phyloP scores from a whole-genome alignment of 1,140 invertebrate species.

The Trissolcus basalis region DNA sequence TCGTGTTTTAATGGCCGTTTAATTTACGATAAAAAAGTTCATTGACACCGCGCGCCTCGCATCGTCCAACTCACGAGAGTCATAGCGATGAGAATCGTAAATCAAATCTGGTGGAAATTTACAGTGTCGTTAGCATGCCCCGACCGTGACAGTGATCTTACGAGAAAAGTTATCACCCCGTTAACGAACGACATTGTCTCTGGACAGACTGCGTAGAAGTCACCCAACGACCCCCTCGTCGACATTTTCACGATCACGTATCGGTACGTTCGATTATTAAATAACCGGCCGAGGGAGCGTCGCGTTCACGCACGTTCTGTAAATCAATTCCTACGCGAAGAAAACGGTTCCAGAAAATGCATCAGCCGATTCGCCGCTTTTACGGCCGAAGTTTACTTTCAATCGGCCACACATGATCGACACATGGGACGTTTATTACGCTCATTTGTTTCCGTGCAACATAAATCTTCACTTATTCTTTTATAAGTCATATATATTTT shows the following conservation, averaged over 20 bases:
- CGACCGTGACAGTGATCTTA: conserved; percentile 20
- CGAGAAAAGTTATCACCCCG: conserved; percentile 30
- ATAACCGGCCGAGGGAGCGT: conserved; percentile 17
- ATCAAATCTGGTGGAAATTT: conserved; percentile 54
- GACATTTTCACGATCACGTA: conserved; percentile 39
- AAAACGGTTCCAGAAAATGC: conserved; percentile 11
- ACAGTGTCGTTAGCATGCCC: conserved; percentile 52
- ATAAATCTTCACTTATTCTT: not conserved
- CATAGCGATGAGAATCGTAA: conserved; percentile 39
- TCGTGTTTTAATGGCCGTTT: not conserved
- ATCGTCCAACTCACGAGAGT: conserved; percentile 13
- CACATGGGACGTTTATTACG: conserved; percentile 34
- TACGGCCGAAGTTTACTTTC: conserved; percentile 42
- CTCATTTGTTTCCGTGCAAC: conserved; percentile 14
- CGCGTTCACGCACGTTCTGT: conserved; percentile 20
- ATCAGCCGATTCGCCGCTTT: conserved; percentile 12
- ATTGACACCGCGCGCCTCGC: conserved; percentile 11
- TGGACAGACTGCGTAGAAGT: conserved; percentile 10
- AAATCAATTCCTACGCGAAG: conserved; percentile 50
- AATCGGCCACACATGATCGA: conserved; percentile 33
- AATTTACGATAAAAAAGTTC: conserved; percentile 16
- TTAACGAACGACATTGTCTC: conserved; percentile 46
- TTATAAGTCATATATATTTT: too few species aligned
- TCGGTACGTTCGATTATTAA: conserved; percentile 34
- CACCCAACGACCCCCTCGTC: conserved; percentile 9